These are phyloP conservation scores for Macrocentrus cingulum DNA, from an alignment of 1,140 invertebrate species.

Conservation along the genomic window DNA sequence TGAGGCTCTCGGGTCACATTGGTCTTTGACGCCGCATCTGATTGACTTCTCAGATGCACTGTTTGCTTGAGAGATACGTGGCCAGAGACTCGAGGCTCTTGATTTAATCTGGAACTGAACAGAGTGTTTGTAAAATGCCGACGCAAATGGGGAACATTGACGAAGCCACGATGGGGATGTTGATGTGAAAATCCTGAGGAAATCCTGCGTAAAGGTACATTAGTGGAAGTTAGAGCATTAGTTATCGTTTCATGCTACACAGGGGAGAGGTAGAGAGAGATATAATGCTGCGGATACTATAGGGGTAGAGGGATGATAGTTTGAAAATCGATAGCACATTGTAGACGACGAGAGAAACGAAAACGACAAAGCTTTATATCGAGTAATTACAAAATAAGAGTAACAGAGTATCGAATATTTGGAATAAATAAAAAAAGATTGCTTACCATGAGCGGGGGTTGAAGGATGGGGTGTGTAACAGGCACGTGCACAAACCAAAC, in stretches of 20 bases:
- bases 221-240: slow-evolving; percentile 52
- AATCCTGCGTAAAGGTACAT: slow-evolving; percentile 33
- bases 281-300: not conserved
- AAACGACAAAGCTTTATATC: slow-evolving; percentile 1
- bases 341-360: not conserved
- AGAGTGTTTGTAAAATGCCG: not conserved
- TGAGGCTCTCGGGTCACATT: slow-evolving; percentile 42
- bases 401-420: slow-evolving; percentile 45
- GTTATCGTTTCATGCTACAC: slow-evolving; percentile 43
- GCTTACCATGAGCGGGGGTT: slow-evolving; percentile 59
- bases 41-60: slow-evolving; percentile 43
- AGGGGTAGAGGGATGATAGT: slow-evolving; percentile 24
- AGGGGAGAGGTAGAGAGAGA: slow-evolving; percentile 25
- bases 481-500: slow-evolving; percentile 61
- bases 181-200: slow-evolving; percentile 32
- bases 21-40: slow-evolving; percentile 41
- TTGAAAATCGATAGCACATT: slow-evolving; percentile 16
- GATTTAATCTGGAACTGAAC: slow-evolving; percentile 47
- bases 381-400: slow-evolving; percentile 22
- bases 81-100: slow-evolving; percentile 36
- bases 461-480: slow-evolving; percentile 60
- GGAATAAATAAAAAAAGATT: slow-evolving; percentile 57
- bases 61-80: slow-evolving; percentile 53
- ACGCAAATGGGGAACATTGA: not conserved
- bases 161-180: not conserved